Base-by-base conservation (phyloP, 2,888 invertebrate genomes). In the Cataglyphis cursor region DNA sequence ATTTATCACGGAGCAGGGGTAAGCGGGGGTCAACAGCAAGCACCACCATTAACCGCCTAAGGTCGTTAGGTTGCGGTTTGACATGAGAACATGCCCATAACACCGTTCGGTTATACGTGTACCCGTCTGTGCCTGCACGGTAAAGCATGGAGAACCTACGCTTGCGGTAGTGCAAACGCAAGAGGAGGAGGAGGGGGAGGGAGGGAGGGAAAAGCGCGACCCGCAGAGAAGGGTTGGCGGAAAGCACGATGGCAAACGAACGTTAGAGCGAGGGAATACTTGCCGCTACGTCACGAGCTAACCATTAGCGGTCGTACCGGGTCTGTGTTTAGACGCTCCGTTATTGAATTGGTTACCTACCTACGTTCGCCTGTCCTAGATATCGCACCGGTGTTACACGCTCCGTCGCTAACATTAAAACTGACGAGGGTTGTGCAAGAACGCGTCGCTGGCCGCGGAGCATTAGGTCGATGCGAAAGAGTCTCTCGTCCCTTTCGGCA, bases 1-100 rank as follows among this genome's bases (percentile, higher is more conserved):
- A 94, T 94, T 93, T 93, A 93, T 94, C 93, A 93, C 91, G 88
- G 88, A 89, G 92, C 92, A 92, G 91, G 87, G 91, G 88, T 82
- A 81, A 80, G 82, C 76, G 85, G 88, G 86, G 84, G 76, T 84
- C 86, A 87, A 74, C 81, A 87, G 82, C 89, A 87, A 85, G 87
- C 89, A 89, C 88, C 89, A 85, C 92, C 92, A 93, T 92, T 93
- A 94, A 92, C 91, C 92, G 92, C 91, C 92, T 90, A 90, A 93
- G 93, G 93, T 94, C 94, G 94, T 94, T 94, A 94, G 92, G 92
- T 92, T 94, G 93, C 91, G 93, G 92, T 94, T 93, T 92, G 93
- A 94, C 94, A 94, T 91, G 93, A 92, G 92, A 93, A 93, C 93
- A 94, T 90, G 92, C 91, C 92, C 92, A 92, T 93, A 93, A 93